These are phyloP conservation scores for Hydrocynus forskahlii DNA, from an alignment of 2,797 vertebrate species.

Conservation along the genomic window DNA sequence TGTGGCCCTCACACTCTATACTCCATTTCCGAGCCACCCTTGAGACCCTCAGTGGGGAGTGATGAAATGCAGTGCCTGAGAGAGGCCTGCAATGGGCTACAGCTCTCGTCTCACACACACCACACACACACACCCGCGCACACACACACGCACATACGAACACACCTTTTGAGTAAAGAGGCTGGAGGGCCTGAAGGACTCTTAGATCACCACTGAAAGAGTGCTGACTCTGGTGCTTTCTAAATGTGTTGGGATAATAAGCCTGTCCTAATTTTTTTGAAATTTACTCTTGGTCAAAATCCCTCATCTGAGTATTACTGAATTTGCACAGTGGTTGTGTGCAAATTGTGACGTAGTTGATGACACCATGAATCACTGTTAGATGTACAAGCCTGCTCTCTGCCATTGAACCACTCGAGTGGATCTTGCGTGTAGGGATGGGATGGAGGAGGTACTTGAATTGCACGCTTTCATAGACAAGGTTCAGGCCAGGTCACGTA, in stretches of 20 bases:
- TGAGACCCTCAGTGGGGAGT: constrained; percentile 39
- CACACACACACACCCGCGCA: constrained; percentile 20
- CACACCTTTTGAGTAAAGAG: constrained; percentile 49
- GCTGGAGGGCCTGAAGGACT: constrained; percentile 45
- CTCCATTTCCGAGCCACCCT: constrained; percentile 67
- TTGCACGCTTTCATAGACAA: constrained; percentile 44
- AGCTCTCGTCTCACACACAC: constrained; percentile 16
- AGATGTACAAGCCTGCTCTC: not conserved
- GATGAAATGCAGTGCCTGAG: constrained; percentile 38
- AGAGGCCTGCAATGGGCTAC: constrained; percentile 13
- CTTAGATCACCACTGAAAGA: constrained; percentile 50
- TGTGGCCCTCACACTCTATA: constrained; percentile 54
- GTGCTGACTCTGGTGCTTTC: constrained; percentile 49
- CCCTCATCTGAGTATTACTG: not conserved
- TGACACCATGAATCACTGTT: constrained; percentile 21
- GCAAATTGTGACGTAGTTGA: not conserved
- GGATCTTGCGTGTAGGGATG: constrained; percentile 57
- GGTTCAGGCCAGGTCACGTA: constrained; percentile 59
- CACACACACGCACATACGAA: constrained; percentile 28
- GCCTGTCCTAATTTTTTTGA: not conserved
- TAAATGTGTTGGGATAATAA: constrained; percentile 19
- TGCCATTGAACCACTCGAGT: constrained; percentile 34
- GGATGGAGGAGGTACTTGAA: constrained; percentile 71
- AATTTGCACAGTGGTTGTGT: not conserved
- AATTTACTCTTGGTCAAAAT: not conserved